A percentile compares a stretch with the other conserved stretches of the same genome.
Conservation (phyloP, 2,797 vertebrate species). For the Poeciliopsis presidionis region DNA sequence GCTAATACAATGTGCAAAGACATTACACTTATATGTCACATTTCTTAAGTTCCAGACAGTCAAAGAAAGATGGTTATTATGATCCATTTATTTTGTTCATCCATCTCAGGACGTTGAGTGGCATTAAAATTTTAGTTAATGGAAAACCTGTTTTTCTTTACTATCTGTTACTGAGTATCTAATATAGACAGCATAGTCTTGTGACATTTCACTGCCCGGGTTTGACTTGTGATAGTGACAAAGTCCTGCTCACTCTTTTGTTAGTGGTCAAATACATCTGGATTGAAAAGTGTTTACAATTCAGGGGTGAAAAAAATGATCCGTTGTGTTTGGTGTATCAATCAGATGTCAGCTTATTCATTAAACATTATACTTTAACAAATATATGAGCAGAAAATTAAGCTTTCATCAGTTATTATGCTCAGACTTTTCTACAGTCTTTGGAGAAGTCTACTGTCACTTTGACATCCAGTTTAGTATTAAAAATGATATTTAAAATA, state of each 20-base stretch:
- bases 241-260: conserved; percentile 43
- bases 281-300: background rate
- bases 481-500: background rate
- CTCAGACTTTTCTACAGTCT: background rate
- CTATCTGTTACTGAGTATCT: conserved; percentile 71
- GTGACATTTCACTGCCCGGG: conserved; percentile 42
- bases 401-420: background rate
- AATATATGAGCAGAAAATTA: background rate
- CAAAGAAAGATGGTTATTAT: background rate
- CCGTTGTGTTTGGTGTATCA: background rate
- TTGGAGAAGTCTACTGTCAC: background rate
- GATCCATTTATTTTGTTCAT: background rate
- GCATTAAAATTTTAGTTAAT: conserved; percentile 69
- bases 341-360: background rate
- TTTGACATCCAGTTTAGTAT: background rate
- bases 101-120: conserved; percentile 9
- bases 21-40: conserved; percentile 13
- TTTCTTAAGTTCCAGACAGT: background rate
- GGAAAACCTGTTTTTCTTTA: conserved; percentile 56
- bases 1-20: conserved; percentile 4
- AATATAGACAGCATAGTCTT: conserved; percentile 35
- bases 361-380: background rate
- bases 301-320: background rate
- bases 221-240: conserved; percentile 16
- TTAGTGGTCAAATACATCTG: background rate